Percentiles rank a stretch among this genome's conserved stretches.
Evolutionary conservation across 37 sponge, comb jelly and placozoan genomes (phyloP).

Genomic region (Crambe crambe): DNA sequence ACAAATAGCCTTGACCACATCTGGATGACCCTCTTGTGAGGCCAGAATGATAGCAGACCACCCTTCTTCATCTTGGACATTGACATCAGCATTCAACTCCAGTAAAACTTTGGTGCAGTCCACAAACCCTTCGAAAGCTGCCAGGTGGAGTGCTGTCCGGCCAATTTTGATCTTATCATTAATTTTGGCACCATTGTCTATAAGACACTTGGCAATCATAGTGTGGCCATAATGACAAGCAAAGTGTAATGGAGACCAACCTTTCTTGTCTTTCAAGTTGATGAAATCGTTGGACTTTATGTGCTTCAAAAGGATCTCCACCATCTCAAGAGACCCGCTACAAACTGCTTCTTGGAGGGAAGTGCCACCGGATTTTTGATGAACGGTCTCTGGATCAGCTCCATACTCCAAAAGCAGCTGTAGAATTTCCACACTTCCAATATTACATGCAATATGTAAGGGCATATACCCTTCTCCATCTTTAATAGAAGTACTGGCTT

Average conservation of each 20-base stretch:
- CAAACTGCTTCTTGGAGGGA: slow-evolving; percentile 77
- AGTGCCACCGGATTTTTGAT: slow-evolving; percentile 55
- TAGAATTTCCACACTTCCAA: slow-evolving; percentile 56
- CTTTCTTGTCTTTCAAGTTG: slow-evolving; percentile 61
- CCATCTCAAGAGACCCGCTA: slow-evolving; percentile 63
- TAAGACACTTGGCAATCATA: slow-evolving; percentile 42
- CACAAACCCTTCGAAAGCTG: slow-evolving; percentile 78
- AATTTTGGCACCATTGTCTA: slow-evolving; percentile 52
- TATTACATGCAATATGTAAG: slow-evolving; percentile 72
- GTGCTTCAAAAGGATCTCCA: slow-evolving; percentile 35
- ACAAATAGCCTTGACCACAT: slow-evolving; percentile 51
- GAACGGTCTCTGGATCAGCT: slow-evolving; percentile 48
- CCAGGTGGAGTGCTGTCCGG: slow-evolving; percentile 77
- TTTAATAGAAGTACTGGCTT: slow-evolving; percentile 41
- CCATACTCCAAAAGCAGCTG: slow-evolving; percentile 61
- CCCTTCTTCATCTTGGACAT: slow-evolving; percentile 78
- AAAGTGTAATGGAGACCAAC: slow-evolving; percentile 83
- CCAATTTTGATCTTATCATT: slow-evolving; percentile 72
- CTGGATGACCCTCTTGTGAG: slow-evolving; percentile 76
- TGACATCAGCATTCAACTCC: slow-evolving; percentile 37
- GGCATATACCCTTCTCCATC: slow-evolving; percentile 77
- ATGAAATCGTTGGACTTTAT: slow-evolving; percentile 35
- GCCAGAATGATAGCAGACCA: slow-evolving; percentile 84
- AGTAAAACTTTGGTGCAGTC: slow-evolving; percentile 70
- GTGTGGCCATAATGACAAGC: slow-evolving; percentile 77